Percentiles rank a stretch among this genome's conserved stretches.
These are phyloP conservation scores for Morone saxatilis DNA, from an alignment of 2,113 vertebrate genomes.

Conservation along the genomic window DNA sequence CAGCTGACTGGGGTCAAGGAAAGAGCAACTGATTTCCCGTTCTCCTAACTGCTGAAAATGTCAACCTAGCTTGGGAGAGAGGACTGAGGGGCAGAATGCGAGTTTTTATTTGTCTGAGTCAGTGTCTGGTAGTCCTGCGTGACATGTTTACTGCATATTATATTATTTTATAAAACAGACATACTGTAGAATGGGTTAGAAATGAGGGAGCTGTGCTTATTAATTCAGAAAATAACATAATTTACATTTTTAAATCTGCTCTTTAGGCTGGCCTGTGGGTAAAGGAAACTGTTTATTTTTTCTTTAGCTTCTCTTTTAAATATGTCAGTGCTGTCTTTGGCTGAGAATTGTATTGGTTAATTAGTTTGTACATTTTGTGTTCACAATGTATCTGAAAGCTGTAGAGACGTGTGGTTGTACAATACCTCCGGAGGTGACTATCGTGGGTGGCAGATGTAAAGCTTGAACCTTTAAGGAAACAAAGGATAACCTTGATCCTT, in stretches of 20 bases:
- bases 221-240: background rate
- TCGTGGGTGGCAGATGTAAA: constrained; percentile 1
- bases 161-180: background rate
- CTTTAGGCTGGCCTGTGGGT: background rate
- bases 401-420: background rate
- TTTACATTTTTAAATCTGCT: background rate
- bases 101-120: constrained; percentile 4
- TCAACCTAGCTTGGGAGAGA: background rate
- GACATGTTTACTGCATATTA: background rate
- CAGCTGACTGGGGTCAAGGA: constrained; percentile 59
- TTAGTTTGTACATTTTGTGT: too few relatives aligned
- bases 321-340: background rate
- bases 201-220: background rate
- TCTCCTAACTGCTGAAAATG: constrained; percentile 34
- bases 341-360: background rate
- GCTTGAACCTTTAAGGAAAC: constrained; percentile 24
- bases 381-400: background rate
- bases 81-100: background rate
- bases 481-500: constrained; percentile 8
- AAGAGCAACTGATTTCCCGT: constrained; percentile 42
- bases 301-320: background rate
- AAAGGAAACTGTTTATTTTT: background rate
- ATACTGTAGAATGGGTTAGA: background rate
- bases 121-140: background rate
- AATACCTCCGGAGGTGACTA: background rate